Conservation (phyloP, 2,888 invertebrate species). For the Scaptomyza reducta region DNA sequence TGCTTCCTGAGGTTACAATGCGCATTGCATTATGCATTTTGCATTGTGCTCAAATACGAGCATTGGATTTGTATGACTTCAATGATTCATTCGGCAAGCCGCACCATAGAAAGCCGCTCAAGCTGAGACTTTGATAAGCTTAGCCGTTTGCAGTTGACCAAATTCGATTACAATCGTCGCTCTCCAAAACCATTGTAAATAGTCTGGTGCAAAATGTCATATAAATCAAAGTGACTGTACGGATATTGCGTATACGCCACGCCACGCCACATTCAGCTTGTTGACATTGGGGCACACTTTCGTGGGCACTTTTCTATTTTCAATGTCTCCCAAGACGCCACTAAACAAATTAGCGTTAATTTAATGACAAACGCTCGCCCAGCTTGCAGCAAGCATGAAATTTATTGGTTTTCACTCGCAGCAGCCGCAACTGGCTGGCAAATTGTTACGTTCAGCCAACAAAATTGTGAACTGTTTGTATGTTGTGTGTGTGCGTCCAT, state of each 20-base stretch:
- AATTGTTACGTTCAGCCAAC: conserved; percentile 28
- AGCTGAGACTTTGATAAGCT: not conserved
- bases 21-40: conserved; percentile 44
- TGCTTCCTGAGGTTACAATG: conserved; percentile 55
- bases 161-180: conserved; percentile 13
- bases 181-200: conserved; percentile 32
- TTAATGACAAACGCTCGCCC: conserved; percentile 68
- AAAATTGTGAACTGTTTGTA: conserved; percentile 35
- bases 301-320: conserved; percentile 56
- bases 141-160: not conserved
- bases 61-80: conserved; percentile 39
- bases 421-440: conserved; percentile 43
- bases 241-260: conserved; percentile 46
- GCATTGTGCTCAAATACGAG: conserved; percentile 24
- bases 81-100: conserved; percentile 33
- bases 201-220: conserved; percentile 5
- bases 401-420: conserved; percentile 57
- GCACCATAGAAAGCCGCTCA: no score
- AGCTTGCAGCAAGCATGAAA: conserved; percentile 47
- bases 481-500: conserved; percentile 36
- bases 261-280: conserved; percentile 11
- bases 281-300: conserved; percentile 23
- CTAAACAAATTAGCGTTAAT: conserved; percentile 79
- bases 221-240: conserved; percentile 45
- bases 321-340: conserved; percentile 75